Evolutionary conservation across 2,888 invertebrate genomes (phyloP).

Genomic region (Thelaira solivaga): DNA sequence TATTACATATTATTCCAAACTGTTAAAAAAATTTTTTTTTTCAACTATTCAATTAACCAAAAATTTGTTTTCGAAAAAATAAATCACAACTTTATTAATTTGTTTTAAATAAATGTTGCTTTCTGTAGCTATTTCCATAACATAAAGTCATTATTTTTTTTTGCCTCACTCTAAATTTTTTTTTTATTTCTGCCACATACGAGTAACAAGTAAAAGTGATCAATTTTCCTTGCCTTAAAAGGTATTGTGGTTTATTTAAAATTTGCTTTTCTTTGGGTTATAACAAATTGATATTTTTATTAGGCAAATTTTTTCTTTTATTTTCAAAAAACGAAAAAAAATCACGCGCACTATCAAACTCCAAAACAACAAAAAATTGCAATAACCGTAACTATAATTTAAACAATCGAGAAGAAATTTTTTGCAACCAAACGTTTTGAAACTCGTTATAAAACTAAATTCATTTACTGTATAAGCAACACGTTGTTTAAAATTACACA

Average conservation of each 20-base stretch:
- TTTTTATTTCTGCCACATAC: too few species aligned
- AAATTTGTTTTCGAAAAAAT: too few species aligned
- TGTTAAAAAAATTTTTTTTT: too few species aligned
- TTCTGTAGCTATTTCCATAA: too few species aligned
- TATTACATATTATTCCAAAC: too few species aligned
- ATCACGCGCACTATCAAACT: not conserved
- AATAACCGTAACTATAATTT: not conserved
- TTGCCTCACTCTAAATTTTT: too few species aligned
- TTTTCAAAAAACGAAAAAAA: not conserved
- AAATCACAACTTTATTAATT: too few species aligned
- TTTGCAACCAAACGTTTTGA: constrained; percentile 67
- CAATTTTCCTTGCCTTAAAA: not conserved
- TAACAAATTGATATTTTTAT: not conserved
- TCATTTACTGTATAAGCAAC: constrained; percentile 28
- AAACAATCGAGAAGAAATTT: not conserved
- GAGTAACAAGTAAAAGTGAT: not conserved
- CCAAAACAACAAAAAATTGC: not conserved
- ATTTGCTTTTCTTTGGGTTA: not conserved
- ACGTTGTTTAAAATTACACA: constrained; percentile 26
- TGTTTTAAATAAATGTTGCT: too few species aligned
- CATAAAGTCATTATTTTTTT: too few species aligned
- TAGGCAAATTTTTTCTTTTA: not conserved
- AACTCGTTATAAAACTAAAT: constrained; percentile 73
- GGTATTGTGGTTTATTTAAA: not conserved
- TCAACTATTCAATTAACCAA: too few species aligned